Evolutionary conservation across 2,888 invertebrate species (phyloP).

Genomic region (Lasioglossum marginatum): DNA sequence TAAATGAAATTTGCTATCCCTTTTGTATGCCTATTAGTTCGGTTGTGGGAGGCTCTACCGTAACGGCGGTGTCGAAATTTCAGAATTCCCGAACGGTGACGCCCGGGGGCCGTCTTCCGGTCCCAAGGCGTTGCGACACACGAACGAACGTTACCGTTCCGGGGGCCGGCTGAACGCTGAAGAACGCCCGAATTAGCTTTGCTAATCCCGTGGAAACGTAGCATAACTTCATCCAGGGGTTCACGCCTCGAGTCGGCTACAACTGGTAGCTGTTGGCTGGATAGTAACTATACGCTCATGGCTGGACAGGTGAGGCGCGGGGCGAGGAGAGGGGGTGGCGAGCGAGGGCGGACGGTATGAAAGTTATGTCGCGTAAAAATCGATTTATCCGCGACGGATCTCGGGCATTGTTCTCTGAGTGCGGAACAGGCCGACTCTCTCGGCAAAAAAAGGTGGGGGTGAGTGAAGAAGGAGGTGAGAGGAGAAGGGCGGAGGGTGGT

Average conservation of each 20-base stretch:
- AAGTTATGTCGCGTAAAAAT: conserved; percentile 82
- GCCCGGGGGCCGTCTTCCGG: conserved; percentile 5
- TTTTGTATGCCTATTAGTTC: background rate
- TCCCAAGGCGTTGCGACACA: background rate
- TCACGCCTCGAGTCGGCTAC: conserved; percentile 60
- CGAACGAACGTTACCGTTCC: background rate
- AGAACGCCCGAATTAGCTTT: conserved; percentile 77
- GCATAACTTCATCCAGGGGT: conserved; percentile 73
- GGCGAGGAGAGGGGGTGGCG: background rate
- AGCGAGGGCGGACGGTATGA: conserved; percentile 59
- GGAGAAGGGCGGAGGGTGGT: background rate
- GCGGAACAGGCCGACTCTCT: conserved; percentile 32
- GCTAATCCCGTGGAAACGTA: conserved; percentile 79
- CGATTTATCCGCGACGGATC: conserved; percentile 83
- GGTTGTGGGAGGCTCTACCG: background rate
- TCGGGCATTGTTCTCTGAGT: conserved; percentile 81
- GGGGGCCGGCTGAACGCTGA: conserved; percentile 29
- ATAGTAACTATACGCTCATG: background rate
- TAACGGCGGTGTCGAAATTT: background rate
- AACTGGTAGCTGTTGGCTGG: conserved; percentile 31
- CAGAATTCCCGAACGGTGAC: background rate
- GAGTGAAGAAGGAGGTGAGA: background rate
- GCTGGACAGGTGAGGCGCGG: conserved; percentile 17
- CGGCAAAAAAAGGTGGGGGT: conserved; percentile 8
- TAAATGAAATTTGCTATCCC: background rate